Evolutionary conservation across 2,888 invertebrate genomes (phyloP), one percentile per base, ranked within the genome.

Genomic region (Conchocele bisecta): DNA sequence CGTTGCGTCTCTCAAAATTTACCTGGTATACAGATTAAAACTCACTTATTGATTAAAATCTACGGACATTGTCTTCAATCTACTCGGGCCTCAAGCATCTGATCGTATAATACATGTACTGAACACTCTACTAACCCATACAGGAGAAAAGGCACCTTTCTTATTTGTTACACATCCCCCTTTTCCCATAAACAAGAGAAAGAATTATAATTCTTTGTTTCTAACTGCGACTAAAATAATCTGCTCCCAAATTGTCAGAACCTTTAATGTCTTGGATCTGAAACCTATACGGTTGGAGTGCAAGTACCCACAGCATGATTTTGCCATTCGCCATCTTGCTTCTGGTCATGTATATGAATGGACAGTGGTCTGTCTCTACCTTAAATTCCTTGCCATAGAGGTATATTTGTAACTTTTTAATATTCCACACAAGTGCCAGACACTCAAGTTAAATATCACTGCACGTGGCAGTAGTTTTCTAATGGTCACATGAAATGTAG

Each of bases 231-330:
- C 63, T 63, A n/a, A 63, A 39, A 39, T 28, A 63, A 42, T 63
- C 63, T 1, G 63, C 63, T 13, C 65, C 59, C 4, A 71, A 50
- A 42, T 66, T 71, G 11, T 59, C 59, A 13, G 33, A 35, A 28
- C 78, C 78, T 41, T 60, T 68, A 28, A 78, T 72, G 2, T 57
- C 22, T 31, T 42, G n/a, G 9, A 74, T 59, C 0, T 26, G 24
- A 50, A 75, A 66, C 11, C 35, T n/a, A 35, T 60, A 73, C 3
- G 48, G 29, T 28, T 78, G 78, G 17, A 79, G 42, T 11, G 11
- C 13, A 29, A 79, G 41, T 3, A 74, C 75, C 79, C 79, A 80
- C 17, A 75, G 39, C 74, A 75, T 76, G 11, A 82, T n/a, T 24
- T 76, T 20, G 11, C 56, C 42, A 56, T 73, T 80, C 2, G 50